Conservation (phyloP, 2,113 vertebrate genomes). For the Oreotragus oreotragus region DNA sequence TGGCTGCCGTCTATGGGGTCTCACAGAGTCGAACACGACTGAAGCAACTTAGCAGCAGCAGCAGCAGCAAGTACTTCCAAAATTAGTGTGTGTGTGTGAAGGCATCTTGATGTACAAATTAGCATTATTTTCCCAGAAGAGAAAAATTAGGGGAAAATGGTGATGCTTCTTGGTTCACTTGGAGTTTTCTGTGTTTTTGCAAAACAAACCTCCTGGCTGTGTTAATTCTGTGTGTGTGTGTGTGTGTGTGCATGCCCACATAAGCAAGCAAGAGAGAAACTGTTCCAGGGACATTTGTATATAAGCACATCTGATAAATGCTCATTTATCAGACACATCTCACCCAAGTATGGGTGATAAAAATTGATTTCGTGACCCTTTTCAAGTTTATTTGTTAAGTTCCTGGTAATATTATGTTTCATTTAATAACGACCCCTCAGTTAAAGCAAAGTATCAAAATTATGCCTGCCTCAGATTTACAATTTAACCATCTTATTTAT, state of each 20-base stretch:
- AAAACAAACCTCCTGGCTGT: background rate
- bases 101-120: background rate
- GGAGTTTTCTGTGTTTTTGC: background rate
- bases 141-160: background rate
- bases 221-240: background rate
- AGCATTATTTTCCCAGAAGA: background rate
- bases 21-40: too few species aligned
- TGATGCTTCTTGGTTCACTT: background rate
- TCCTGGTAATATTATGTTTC: background rate
- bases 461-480: background rate
- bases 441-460: background rate
- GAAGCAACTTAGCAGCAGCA: too few species aligned
- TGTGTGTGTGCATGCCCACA: background rate
- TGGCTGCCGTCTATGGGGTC: too few species aligned
- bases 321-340: background rate
- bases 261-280: background rate
- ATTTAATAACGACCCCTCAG: background rate
- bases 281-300: background rate
- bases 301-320: background rate
- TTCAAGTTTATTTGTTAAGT: background rate
- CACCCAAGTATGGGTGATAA: background rate
- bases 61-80: background rate
- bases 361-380: background rate
- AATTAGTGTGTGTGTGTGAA: background rate
- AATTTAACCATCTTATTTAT: background rate